These are phyloP conservation scores for Cathartes aura DNA, from an alignment of 2,113 vertebrate genomes.

Conservation along the genomic window DNA sequence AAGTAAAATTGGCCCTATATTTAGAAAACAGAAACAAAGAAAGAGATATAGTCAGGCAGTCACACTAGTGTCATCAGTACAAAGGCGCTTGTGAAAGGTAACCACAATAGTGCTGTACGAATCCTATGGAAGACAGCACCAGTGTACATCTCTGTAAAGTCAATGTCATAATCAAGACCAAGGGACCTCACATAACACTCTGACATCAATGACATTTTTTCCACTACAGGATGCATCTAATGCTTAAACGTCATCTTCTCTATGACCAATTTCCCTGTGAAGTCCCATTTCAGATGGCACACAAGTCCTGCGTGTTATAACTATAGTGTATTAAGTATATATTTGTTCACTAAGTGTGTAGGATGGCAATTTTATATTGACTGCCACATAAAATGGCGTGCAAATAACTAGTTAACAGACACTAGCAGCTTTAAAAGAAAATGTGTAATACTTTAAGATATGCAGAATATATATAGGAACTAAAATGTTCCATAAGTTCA, in stretches of 20 bases:
- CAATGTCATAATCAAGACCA: background rate
- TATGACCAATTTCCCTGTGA: background rate
- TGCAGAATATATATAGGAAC: background rate
- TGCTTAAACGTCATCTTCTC: background rate
- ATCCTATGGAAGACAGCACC: background rate
- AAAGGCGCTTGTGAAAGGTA: background rate
- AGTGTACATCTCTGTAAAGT: rapidly evolving
- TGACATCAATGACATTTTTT: background rate
- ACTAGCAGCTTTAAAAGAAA: background rate
- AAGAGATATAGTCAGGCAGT: background rate
- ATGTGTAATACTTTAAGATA: background rate
- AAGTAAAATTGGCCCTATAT: background rate
- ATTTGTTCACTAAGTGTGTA: background rate
- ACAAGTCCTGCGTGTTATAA: background rate
- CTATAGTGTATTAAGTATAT: background rate
- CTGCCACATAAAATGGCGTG: background rate
- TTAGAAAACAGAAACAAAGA: constrained; percentile 18
- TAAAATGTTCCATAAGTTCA: background rate
- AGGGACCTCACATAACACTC: background rate
- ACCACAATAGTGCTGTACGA: rapidly evolving
- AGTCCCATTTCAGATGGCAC: background rate
- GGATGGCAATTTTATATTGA: background rate
- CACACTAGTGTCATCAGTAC: background rate
- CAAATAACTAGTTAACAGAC: background rate
- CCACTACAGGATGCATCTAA: background rate